Evolutionary conservation across 2,888 invertebrate genomes (phyloP).

Genomic region (Polydrusus tereticollis): DNA sequence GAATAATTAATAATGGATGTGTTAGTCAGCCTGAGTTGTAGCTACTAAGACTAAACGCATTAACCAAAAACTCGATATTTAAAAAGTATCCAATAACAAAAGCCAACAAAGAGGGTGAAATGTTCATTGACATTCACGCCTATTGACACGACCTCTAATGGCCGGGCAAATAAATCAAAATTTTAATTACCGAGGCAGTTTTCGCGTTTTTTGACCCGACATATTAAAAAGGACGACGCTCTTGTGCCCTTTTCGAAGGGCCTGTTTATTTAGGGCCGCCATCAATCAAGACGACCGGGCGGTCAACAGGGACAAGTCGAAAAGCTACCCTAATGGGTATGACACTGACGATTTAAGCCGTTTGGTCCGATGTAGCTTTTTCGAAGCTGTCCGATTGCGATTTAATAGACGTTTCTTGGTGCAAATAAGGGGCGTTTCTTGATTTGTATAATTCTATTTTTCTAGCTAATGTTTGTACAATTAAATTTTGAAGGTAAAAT

Average conservation of each 20-base stretch:
- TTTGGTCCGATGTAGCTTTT: constrained; percentile 10
- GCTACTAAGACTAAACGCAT: background rate
- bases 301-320: constrained; percentile 18
- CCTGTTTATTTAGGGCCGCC: constrained; percentile 31
- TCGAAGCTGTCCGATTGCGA: background rate
- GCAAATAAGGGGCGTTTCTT: background rate
- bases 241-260: constrained; percentile 3
- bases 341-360: constrained; percentile 17
- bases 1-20: too few relatives aligned
- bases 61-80: background rate
- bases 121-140: constrained; percentile 4
- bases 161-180: constrained; percentile 21
- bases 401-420: constrained; percentile 1
- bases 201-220: constrained; percentile 10
- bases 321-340: constrained; percentile 8
- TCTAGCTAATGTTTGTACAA: too few relatives aligned
- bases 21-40: too few relatives aligned
- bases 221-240: constrained; percentile 23
- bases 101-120: constrained; percentile 12
- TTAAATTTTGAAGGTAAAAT: too few relatives aligned
- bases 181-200: constrained; percentile 19
- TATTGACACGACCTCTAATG: constrained; percentile 18
- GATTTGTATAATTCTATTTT: too few relatives aligned
- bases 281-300: constrained; percentile 28
- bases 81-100: constrained; percentile 1